Percentiles rank a stretch among this genome's conserved stretches.
Evolutionary conservation across 2,113 vertebrate species (phyloP).

Genomic region (Sceloporus tristichus): DNA sequence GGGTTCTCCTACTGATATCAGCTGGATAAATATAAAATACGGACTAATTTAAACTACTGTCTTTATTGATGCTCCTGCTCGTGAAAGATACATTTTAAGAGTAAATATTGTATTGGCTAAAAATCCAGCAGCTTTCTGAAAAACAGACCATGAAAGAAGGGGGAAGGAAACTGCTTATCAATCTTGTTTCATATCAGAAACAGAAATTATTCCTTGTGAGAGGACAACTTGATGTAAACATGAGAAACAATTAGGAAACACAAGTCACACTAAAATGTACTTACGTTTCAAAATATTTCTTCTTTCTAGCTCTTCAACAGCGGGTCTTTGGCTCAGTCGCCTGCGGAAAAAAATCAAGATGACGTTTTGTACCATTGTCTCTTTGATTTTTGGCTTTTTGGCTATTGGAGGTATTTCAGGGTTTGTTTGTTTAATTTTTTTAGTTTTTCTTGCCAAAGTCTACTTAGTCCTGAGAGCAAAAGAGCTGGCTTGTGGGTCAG

Average conservation of each 20-base stretch:
- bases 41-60: not conserved
- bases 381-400: not conserved
- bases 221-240: not conserved
- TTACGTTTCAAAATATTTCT: conserved; percentile 98
- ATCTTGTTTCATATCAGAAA: not conserved
- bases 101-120: not conserved
- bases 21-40: not conserved
- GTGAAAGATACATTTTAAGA: not conserved
- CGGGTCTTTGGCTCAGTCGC: conserved; percentile 97
- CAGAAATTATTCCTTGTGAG: not conserved
- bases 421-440: not conserved
- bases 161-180: conserved; percentile 20
- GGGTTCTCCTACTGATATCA: not conserved
- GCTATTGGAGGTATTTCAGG: conserved; percentile 52
- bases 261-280: conserved; percentile 66
- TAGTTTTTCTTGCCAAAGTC: conserved; percentile 18
- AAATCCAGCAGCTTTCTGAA: conserved; percentile 1
- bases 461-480: conserved; percentile 38
- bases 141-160: not conserved
- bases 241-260: not conserved
- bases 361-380: conserved; percentile 94
- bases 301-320: conserved; percentile 96
- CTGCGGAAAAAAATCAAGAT: conserved; percentile 98
- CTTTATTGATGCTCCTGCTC: not conserved
- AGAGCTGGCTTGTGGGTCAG: conserved; percentile 19